phyloP scores from a whole-genome alignment of 2,113 vertebrate species.

The Paracanthobrama guichenoti region DNA sequence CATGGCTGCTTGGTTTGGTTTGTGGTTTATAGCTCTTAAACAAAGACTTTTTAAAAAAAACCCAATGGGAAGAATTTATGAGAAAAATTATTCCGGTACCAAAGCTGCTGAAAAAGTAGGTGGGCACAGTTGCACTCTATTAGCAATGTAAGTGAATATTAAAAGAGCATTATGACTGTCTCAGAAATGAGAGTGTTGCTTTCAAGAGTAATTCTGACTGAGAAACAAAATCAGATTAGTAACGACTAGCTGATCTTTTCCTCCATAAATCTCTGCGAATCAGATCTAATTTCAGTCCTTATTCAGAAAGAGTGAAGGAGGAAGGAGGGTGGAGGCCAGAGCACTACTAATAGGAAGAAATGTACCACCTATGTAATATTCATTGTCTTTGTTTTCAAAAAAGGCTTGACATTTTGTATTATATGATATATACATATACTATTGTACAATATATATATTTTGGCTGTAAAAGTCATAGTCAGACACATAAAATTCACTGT shows the following conservation, averaged over 20 bases:
- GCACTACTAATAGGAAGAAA: background rate
- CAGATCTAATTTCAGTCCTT: conserved; percentile 31
- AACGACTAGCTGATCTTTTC: conserved; percentile 8
- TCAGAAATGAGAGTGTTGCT: conserved; percentile 6
- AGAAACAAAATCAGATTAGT: conserved; percentile 20
- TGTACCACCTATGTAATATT: background rate
- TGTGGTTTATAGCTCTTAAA: background rate
- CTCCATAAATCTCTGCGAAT: conserved; percentile 3
- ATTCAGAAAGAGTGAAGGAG: background rate
- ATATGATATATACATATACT: background rate
- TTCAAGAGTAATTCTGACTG: conserved; percentile 12
- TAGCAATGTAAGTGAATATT: background rate
- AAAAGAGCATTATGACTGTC: conserved; percentile 13
- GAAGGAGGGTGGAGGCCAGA: background rate
- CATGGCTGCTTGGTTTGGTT: background rate
- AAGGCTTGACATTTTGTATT: background rate
- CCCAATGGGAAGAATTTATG: background rate
- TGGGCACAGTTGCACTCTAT: background rate
- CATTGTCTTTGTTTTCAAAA: background rate
- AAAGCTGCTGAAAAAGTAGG: background rate
- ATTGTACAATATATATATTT: no score
- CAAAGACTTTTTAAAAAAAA: background rate
- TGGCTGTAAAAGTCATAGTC: background rate
- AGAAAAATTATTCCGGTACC: background rate
- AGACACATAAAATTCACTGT: background rate